Percentiles rank a stretch among this genome's conserved stretches.
Conservation (phyloP, 2,797 vertebrate genomes). For the Myotis daubentonii region DNA sequence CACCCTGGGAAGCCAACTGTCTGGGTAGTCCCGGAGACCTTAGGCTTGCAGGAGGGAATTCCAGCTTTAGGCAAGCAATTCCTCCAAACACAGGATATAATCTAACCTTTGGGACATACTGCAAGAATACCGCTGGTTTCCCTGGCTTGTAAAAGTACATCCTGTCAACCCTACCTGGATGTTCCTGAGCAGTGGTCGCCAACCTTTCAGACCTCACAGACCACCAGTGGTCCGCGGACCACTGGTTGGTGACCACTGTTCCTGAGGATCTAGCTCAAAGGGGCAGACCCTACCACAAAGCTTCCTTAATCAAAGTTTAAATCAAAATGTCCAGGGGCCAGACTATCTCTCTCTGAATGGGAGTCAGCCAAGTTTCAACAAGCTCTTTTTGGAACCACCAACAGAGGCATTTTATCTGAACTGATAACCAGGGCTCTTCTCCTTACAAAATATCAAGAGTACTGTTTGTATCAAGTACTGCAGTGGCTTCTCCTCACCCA, state of each 20-base stretch:
- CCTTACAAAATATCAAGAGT: background rate
- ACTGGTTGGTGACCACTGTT: no score
- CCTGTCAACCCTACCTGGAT: background rate
- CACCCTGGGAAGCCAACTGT: background rate
- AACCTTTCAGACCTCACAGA: no score
- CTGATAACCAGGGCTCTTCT: background rate
- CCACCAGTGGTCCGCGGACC: no score
- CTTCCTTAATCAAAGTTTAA: background rate
- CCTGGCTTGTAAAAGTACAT: conserved; percentile 1
- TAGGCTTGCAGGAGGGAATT: background rate
- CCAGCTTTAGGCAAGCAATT: background rate
- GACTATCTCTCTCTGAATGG: background rate
- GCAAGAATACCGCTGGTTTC: background rate
- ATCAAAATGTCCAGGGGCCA: conserved; percentile 8
- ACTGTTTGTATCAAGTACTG: background rate
- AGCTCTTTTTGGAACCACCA: background rate
- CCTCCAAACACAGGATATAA: background rate
- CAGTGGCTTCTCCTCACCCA: background rate
- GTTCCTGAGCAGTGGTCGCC: background rate
- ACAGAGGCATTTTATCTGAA: conserved; percentile 3
- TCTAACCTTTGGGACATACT: background rate
- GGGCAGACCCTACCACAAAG: background rate
- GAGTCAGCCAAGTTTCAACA: conserved; percentile 45
- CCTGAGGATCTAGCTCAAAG: background rate
- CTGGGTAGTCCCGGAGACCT: background rate